Conservation (phyloP, 1,140 invertebrate genomes). For the Eriocheir sinensis region DNA sequence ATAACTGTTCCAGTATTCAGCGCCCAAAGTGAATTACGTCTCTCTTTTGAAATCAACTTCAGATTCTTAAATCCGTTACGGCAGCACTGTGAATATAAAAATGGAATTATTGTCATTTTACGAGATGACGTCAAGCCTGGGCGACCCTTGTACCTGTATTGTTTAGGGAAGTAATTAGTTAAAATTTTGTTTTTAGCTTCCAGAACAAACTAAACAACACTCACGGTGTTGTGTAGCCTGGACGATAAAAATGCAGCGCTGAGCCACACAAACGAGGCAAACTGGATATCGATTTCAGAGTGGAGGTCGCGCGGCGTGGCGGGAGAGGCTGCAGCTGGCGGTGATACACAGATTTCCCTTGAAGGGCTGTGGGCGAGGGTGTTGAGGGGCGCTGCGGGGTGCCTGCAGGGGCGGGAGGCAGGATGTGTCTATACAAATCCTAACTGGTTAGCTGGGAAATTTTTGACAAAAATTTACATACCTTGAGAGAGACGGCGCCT, state of each 20-base stretch:
- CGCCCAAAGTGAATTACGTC: background rate
- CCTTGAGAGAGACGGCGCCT: background rate
- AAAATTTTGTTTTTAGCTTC: background rate
- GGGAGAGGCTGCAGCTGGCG: background rate
- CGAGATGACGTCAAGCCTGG: background rate
- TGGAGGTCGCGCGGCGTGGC: background rate
- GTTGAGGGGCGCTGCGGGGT: background rate
- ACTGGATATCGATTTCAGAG: background rate
- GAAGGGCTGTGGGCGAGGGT: background rate
- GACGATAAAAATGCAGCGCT: conserved; percentile 1
- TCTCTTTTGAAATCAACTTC: conserved; percentile 16
- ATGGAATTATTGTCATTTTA: conserved; percentile 7
- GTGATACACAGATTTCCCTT: background rate
- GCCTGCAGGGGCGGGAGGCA: background rate
- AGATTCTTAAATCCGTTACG: conserved; percentile 16
- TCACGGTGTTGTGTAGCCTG: background rate
- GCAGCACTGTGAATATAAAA: background rate
- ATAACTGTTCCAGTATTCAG: conserved; percentile 24
- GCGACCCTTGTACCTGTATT: background rate
- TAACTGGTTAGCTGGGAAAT: too few relatives aligned
- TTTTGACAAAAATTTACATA: background rate
- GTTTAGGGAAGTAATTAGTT: background rate
- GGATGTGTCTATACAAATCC: too few relatives aligned
- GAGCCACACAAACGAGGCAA: background rate
- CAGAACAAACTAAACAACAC: background rate